Conservation (phyloP, 2,797 vertebrate genomes). For the Triplophysa bombifrons region DNA sequence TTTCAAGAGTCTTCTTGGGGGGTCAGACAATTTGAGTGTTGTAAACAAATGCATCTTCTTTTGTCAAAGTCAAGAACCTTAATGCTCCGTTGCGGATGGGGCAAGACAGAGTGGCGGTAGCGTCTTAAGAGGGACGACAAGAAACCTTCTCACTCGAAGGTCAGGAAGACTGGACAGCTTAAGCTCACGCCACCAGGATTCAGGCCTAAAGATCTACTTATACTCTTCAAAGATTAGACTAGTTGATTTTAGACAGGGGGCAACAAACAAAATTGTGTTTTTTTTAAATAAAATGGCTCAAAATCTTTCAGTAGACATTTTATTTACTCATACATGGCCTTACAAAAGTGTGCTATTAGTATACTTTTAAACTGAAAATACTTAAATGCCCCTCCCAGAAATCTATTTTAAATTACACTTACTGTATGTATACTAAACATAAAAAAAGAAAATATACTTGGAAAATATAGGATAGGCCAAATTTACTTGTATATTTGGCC, state of each 20-base stretch:
- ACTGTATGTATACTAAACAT: too few species aligned
- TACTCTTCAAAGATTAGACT: constrained; percentile 59
- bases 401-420: too few species aligned
- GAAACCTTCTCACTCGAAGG: constrained; percentile 56
- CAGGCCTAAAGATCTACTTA: constrained; percentile 62
- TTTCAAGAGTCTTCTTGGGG: constrained; percentile 1
- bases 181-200: constrained; percentile 68
- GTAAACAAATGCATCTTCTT: constrained; percentile 43
- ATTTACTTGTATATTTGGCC: too few species aligned
- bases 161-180: constrained; percentile 70
- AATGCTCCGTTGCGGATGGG: constrained; percentile 28
- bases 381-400: too few species aligned
- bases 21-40: neutral
- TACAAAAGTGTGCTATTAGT: too few species aligned
- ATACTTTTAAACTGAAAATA: too few species aligned
- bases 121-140: constrained; percentile 43
- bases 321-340: neutral
- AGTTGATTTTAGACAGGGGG: neutral
- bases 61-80: constrained; percentile 40
- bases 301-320: neutral
- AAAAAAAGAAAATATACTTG: too few species aligned
- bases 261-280: too few species aligned
- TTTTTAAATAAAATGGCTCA: neutral
- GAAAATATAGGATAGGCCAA: too few species aligned
- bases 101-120: constrained; percentile 38